These are phyloP conservation scores for Pantala flavescens DNA, from an alignment of 1,140 invertebrate species.

Conservation along the genomic window DNA sequence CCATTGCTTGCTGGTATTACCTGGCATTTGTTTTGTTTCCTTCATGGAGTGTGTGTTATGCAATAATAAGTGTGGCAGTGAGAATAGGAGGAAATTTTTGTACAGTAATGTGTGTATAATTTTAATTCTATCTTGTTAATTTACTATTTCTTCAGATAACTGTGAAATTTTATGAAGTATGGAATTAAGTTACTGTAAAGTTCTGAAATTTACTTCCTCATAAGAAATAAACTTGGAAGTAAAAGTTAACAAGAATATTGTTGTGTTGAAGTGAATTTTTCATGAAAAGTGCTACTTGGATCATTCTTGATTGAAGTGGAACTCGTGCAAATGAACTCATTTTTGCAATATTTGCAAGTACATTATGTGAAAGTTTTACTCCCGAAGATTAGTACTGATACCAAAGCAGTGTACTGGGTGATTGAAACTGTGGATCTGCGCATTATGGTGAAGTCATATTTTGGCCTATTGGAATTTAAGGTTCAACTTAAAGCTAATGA, in stretches of 20 bases:
- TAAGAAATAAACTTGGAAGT: constrained; percentile 7
- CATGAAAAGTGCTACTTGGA: constrained; percentile 9
- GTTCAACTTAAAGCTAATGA: neutral
- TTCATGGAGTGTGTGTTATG: neutral
- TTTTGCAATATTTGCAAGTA: constrained; percentile 9
- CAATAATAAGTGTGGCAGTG: neutral
- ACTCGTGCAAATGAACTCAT: constrained; percentile 9
- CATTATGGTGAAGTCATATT: neutral
- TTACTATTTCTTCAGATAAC: neutral
- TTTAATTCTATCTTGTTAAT: constrained; percentile 8
- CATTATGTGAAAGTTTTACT: neutral
- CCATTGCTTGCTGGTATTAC: constrained; percentile 8
- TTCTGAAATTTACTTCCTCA: constrained; percentile 3
- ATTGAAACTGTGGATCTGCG: neutral
- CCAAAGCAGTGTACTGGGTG: constrained; percentile 3
- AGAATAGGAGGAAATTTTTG: neutral
- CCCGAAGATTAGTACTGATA: neutral
- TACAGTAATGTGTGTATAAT: constrained; percentile 3
- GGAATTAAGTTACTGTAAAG: constrained; percentile 10
- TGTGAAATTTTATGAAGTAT: constrained; percentile 4
- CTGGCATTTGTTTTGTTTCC: constrained; percentile 9
- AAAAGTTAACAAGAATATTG: constrained; percentile 2
- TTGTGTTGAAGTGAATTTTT: constrained; percentile 8
- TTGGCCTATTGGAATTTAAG: neutral
- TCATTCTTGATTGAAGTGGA: constrained; percentile 9